Percentiles rank a stretch among this genome's conserved stretches.
Conservation (phyloP, 2,888 invertebrate genomes). For the Rhopalosiphum nymphaeae region DNA sequence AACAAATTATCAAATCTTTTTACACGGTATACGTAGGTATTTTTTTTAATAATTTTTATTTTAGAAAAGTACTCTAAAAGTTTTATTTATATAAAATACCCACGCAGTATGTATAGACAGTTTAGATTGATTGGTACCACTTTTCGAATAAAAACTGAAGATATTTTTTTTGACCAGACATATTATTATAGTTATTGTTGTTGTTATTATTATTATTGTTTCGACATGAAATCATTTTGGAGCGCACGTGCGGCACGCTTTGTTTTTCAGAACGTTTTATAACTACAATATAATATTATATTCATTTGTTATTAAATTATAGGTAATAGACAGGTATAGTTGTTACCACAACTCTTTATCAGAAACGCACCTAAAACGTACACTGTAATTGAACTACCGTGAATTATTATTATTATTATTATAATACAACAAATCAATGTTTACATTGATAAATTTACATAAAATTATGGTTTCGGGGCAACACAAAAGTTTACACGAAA, state of each 20-base stretch:
- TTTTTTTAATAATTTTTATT: neutral
- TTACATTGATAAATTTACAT: constrained; percentile 42
- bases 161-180: neutral
- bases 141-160: neutral
- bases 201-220: neutral
- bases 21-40: too few relatives aligned
- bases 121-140: neutral
- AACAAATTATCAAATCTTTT: neutral
- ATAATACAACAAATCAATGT: constrained; percentile 28
- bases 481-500: neutral
- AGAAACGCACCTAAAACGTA: neutral
- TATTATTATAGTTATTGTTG: neutral
- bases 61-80: neutral
- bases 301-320: neutral
- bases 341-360: neutral
- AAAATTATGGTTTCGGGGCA: constrained; percentile 29
- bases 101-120: neutral
- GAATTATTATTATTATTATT: constrained; percentile 11
- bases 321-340: neutral
- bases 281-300: neutral
- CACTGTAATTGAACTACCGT: neutral
- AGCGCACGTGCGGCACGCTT: constrained; percentile 5
- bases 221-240: neutral
- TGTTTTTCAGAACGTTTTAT: neutral
- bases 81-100: neutral